phyloP scores from a whole-genome alignment of 2,113 vertebrate species.

The Cricetomys ansorgei region DNA sequence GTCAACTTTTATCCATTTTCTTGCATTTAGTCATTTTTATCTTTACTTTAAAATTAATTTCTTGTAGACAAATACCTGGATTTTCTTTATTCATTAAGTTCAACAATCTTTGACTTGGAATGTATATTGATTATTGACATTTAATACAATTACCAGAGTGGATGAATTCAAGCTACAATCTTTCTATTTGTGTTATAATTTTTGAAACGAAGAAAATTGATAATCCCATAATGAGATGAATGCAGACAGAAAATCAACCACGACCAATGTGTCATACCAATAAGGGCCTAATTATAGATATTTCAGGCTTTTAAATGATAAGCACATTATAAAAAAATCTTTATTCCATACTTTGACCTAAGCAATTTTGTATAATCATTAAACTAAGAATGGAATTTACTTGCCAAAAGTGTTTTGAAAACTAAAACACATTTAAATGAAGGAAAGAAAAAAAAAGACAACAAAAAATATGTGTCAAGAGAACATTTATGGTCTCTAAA shows the following conservation, averaged over 20 bases:
- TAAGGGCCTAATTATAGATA: neutral
- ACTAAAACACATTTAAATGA: neutral
- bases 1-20: neutral
- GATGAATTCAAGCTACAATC: neutral
- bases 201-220: neutral
- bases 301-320: neutral
- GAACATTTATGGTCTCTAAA: neutral
- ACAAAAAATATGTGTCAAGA: neutral
- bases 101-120: neutral
- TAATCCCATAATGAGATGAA: neutral
- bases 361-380: neutral
- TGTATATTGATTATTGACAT: neutral
- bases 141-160: neutral
- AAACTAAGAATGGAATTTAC: neutral
- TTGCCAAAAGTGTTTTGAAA: neutral
- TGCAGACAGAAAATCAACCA: neutral
- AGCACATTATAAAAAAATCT: neutral
- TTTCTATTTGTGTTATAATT: neutral
- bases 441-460: neutral
- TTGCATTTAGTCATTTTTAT: neutral
- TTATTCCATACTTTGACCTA: neutral
- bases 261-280: neutral
- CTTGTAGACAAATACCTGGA: neutral
- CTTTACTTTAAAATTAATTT: neutral
- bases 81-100: neutral